Base-by-base conservation (phyloP, 37 sponge, comb jelly and placozoan species). In the Bolinopsis microptera region DNA sequence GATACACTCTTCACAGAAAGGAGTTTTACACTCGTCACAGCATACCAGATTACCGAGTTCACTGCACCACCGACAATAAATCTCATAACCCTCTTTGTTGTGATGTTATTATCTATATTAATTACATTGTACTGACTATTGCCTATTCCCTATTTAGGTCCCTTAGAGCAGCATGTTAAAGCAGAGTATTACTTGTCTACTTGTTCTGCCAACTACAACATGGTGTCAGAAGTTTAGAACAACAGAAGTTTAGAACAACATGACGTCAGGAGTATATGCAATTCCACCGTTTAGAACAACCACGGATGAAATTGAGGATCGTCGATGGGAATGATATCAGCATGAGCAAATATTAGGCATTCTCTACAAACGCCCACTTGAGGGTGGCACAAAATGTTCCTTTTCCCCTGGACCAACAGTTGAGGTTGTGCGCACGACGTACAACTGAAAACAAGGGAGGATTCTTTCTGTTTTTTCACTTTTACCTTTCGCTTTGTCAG, bases 81-180 rank as follows among this genome's bases (percentile, higher is more conserved):
- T 40, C 41, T 86, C 90, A 26, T 41, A 86, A 41, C 90, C 90
- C n/a, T 86, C 90, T 0, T 86, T n/a, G n/a, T n/a, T n/a, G n/a
- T n/a, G n/a, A n/a, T n/a, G n/a, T n/a, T n/a, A n/a, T n/a, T n/a
- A n/a, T n/a, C n/a, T n/a, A n/a, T n/a, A n/a, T n/a, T n/a, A n/a
- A n/a, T n/a, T n/a, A n/a, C n/a, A n/a, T n/a, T n/a, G n/a, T n/a
- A n/a, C n/a, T n/a, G n/a, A n/a, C n/a, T n/a, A n/a, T n/a, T n/a
- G n/a, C n/a, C n/a, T n/a, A n/a, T n/a, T n/a, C n/a, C n/a, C n/a
- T n/a, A n/a, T n/a, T n/a, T n/a, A n/a, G n/a, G n/a, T n/a, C n/a
- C n/a, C n/a, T n/a, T n/a, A n/a, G n/a, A n/a, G n/a, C n/a, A n/a
- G n/a, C n/a, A n/a, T n/a, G n/a, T n/a, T n/a, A n/a, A n/a, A n/a